Percentiles rank a stretch among this genome's conserved stretches.
Conservation (phyloP, 2,888 invertebrate genomes). For the Limnephilus auricula region DNA sequence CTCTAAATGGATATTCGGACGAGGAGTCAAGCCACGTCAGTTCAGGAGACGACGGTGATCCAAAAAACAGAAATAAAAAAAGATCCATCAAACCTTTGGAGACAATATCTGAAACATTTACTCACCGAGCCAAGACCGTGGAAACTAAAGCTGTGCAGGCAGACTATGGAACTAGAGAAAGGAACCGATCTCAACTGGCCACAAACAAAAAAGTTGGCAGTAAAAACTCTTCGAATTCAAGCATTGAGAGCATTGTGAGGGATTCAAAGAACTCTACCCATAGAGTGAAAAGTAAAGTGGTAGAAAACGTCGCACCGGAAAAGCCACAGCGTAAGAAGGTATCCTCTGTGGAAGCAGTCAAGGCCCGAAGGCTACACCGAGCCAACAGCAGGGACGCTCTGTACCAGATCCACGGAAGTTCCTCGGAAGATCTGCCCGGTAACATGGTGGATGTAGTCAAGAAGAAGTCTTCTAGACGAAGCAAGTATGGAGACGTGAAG, state of each 20-base stretch:
- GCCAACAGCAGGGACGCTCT: conserved; percentile 76
- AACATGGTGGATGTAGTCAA: conserved; percentile 65
- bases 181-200: conserved; percentile 5
- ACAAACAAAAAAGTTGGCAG: conserved; percentile 37
- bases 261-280: conserved; percentile 52
- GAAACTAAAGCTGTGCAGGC: conserved; percentile 66
- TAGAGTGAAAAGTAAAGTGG: conserved; percentile 48
- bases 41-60: conserved; percentile 69
- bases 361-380: conserved; percentile 74
- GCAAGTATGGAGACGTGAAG: conserved; percentile 53
- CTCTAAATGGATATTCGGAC: conserved; percentile 75
- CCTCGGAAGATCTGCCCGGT: conserved; percentile 75
- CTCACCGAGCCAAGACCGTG: conserved; percentile 68
- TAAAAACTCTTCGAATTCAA: conserved; percentile 64
- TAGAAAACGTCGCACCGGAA: conserved; percentile 67
- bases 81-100: conserved; percentile 68
- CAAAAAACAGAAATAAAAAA: conserved; percentile 65
- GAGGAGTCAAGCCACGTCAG: conserved; percentile 70
- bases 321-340: conserved; percentile 67
- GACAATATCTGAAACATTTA: conserved; percentile 73
- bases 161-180: conserved; percentile 46
- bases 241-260: conserved; percentile 64
- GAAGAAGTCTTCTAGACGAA: conserved; percentile 57
- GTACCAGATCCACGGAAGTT: conserved; percentile 74
- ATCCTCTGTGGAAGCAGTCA: conserved; percentile 68